Evolutionary conservation across 1,140 invertebrate genomes (phyloP).

Genomic region (Lasioglossum albipes): DNA sequence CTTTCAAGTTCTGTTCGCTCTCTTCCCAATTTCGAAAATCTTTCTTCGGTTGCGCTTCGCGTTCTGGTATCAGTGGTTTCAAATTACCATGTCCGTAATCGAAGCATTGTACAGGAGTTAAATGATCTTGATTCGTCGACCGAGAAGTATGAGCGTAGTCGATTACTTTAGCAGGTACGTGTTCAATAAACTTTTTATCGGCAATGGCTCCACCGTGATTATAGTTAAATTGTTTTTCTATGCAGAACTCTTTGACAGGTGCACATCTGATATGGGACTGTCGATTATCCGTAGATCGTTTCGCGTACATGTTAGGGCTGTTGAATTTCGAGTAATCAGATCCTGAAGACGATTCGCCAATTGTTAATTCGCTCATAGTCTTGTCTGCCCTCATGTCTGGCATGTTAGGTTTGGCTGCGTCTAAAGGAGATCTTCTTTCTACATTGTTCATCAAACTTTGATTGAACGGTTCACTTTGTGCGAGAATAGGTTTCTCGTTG

Average conservation of each 20-base stretch:
- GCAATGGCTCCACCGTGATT: conserved; percentile 70
- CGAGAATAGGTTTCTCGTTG: not conserved
- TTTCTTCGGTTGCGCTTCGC: conserved; percentile 58
- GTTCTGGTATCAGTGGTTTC: conserved; percentile 70
- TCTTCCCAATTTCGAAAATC: conserved; percentile 77
- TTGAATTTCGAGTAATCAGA: conserved; percentile 34
- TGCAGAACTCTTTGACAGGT: conserved; percentile 69
- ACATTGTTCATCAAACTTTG: not conserved
- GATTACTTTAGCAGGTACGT: conserved; percentile 82
- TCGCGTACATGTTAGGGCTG: conserved; percentile 27
- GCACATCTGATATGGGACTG: conserved; percentile 26
- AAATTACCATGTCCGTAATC: conserved; percentile 76
- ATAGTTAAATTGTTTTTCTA: conserved; percentile 77
- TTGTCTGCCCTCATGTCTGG: conserved; percentile 37
- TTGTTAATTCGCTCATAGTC: not conserved
- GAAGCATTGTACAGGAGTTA: conserved; percentile 69
- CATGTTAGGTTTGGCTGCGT: not conserved
- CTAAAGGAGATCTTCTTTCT: conserved; percentile 20
- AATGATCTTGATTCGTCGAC: conserved; percentile 37
- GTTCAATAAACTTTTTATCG: conserved; percentile 63
- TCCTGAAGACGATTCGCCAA: conserved; percentile 2
- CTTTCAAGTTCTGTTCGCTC: conserved; percentile 74
- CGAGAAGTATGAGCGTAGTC: conserved; percentile 84
- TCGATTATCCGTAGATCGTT: conserved; percentile 16
- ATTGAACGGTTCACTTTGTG: conserved; percentile 29